phyloP scores from a whole-genome alignment of 2,113 vertebrate species.

The Ophiodon elongatus region DNA sequence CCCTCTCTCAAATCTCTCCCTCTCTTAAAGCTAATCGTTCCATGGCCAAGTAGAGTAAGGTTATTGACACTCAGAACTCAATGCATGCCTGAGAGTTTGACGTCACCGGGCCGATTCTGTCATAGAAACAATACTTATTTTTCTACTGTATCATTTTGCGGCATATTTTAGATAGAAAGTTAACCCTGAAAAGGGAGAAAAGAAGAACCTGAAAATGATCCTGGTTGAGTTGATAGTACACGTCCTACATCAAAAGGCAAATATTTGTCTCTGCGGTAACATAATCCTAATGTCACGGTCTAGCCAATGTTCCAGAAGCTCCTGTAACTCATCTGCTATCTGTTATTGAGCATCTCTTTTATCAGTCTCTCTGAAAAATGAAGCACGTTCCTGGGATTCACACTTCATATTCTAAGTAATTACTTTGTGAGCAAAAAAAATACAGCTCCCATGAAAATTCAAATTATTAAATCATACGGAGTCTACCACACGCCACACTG shows the following conservation, averaged over 20 bases:
- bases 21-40: constrained; percentile 56
- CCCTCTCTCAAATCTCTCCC: neutral
- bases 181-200: neutral
- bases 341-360: neutral
- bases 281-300: too few species aligned
- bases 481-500: neutral
- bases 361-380: neutral
- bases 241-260: neutral
- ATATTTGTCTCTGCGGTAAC: neutral
- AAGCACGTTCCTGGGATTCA: neutral
- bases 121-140: constrained; percentile 6
- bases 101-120: constrained; percentile 30
- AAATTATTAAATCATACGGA: neutral
- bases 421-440: neutral
- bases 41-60: constrained; percentile 50
- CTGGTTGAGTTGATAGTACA: neutral
- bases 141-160: neutral
- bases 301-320: neutral
- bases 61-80: constrained; percentile 70
- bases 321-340: neutral
- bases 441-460: neutral
- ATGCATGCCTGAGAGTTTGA: constrained; percentile 58
- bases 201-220: neutral
- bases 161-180: neutral
- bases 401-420: neutral